A percentile compares a stretch with the other conserved stretches of the same genome.
These are phyloP conservation scores for Macrobrachium nipponense DNA, from an alignment of 1,140 invertebrate species.

Conservation along the genomic window DNA sequence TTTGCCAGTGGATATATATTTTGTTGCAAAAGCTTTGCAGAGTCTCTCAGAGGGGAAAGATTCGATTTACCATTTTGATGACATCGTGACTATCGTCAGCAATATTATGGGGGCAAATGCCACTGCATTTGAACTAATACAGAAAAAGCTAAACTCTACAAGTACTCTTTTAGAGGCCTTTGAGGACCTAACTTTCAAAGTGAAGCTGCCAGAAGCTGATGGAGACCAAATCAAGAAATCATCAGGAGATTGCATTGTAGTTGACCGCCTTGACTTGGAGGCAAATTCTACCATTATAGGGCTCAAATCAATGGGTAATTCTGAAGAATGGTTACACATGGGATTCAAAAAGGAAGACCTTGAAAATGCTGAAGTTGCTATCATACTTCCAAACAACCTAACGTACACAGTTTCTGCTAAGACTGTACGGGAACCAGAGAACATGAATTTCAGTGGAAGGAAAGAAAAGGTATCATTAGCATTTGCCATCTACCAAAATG, in stretches of 20 bases:
- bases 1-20: conserved; percentile 49
- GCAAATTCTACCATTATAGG: conserved; percentile 48
- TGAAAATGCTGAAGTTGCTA: conserved; percentile 43
- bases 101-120: conserved; percentile 41
- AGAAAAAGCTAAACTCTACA: conserved; percentile 50
- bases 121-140: conserved; percentile 21
- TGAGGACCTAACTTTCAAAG: conserved; percentile 49
- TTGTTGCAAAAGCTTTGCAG: conserved; percentile 43
- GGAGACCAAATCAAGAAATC: conserved; percentile 16
- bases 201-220: conserved; percentile 19
- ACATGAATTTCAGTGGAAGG: neutral
- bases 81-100: conserved; percentile 50
- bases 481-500: conserved; percentile 56
- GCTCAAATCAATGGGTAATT: conserved; percentile 16
- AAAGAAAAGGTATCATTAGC: conserved; percentile 27
- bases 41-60: neutral
- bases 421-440: neutral
- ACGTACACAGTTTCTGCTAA: conserved; percentile 30
- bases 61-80: conserved; percentile 18
- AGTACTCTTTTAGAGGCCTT: conserved; percentile 50
- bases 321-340: neutral
- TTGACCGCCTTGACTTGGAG: conserved; percentile 38
- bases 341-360: conserved; percentile 7
- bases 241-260: conserved; percentile 30
- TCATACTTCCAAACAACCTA: conserved; percentile 53